phyloP scores from a whole-genome alignment of 2,888 invertebrate species.

The Euplagia quadripunctaria region DNA sequence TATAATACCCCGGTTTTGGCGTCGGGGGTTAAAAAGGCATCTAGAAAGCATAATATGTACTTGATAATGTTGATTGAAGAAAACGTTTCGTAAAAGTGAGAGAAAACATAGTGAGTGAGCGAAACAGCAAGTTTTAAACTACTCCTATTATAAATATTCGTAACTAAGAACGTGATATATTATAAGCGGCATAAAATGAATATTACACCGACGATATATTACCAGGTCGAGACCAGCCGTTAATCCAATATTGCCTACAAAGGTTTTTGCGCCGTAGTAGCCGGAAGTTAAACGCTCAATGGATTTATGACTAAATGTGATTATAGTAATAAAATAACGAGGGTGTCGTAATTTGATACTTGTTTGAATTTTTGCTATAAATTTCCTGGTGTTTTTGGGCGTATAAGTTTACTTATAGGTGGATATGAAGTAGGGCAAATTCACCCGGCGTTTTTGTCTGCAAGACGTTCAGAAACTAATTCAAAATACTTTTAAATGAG shows the following conservation, averaged over 20 bases:
- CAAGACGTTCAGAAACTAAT: not conserved
- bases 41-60: no score
- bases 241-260: constrained; percentile 46
- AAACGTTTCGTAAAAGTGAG: no score
- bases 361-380: constrained; percentile 14
- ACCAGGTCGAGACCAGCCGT: constrained; percentile 24
- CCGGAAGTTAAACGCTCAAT: constrained; percentile 34
- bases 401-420: not conserved
- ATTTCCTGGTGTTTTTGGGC: not conserved
- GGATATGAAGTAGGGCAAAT: not conserved
- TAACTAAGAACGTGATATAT: constrained; percentile 17
- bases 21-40: no score
- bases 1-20: no score
- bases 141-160: constrained; percentile 18
- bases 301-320: constrained; percentile 37
- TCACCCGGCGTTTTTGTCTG: not conserved
- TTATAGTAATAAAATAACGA: constrained; percentile 38
- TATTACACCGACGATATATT: constrained; percentile 25
- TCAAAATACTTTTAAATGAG: not conserved
- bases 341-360: constrained; percentile 30
- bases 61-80: no score
- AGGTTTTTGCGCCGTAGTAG: constrained; percentile 30
- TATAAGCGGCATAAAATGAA: constrained; percentile 16
- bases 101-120: no score
- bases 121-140: not conserved